A percentile compares a stretch with the other conserved stretches of the same genome.
Evolutionary conservation across 2,797 vertebrate species (phyloP).

Genomic region (Syngnathus acus): DNA sequence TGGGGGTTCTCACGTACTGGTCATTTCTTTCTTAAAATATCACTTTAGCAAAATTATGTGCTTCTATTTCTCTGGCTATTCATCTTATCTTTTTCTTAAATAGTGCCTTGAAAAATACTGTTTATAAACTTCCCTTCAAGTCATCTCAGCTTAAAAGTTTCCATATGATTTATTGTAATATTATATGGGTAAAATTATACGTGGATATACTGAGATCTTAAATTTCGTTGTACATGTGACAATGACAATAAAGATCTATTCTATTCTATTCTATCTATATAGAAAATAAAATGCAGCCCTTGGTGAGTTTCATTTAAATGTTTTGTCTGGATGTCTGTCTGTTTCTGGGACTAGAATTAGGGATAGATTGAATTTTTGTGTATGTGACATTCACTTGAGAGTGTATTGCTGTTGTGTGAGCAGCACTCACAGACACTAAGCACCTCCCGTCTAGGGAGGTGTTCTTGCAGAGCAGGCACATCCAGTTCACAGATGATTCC

Average conservation of each 20-base stretch:
- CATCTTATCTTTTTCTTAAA: neutral
- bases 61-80: neutral
- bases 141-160: neutral
- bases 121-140: neutral
- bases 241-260: too few relatives aligned
- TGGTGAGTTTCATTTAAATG: too few relatives aligned
- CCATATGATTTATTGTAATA: neutral
- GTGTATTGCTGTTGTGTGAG: constrained; percentile 9
- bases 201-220: too few relatives aligned
- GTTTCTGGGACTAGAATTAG: neutral
- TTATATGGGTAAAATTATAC: neutral
- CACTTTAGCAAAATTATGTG: neutral
- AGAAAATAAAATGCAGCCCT: too few relatives aligned
- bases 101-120: neutral
- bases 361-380: neutral
- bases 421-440: constrained; percentile 20
- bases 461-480: constrained; percentile 55
- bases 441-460: constrained; percentile 32
- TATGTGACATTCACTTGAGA: neutral
- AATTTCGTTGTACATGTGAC: too few relatives aligned
- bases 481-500: constrained; percentile 56
- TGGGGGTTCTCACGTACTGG: neutral
- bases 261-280: too few relatives aligned
- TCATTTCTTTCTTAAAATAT: neutral
- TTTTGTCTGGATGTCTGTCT: neutral